These are phyloP conservation scores for Cossypha polioptera DNA, from an alignment of 2,797 vertebrate species.

Conservation along the genomic window DNA sequence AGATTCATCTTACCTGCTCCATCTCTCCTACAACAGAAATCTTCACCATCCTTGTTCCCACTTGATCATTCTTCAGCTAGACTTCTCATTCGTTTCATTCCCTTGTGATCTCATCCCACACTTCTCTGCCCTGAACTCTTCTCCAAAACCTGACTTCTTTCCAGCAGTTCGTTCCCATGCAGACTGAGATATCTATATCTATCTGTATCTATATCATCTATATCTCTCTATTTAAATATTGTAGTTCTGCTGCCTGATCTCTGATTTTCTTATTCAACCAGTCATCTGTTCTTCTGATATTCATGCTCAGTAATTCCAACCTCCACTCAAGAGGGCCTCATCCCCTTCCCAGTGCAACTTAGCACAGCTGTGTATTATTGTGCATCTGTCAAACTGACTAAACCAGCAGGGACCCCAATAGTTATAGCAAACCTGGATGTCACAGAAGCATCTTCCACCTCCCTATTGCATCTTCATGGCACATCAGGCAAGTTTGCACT, in stretches of 20 bases:
- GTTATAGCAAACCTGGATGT: background rate
- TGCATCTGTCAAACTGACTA: background rate
- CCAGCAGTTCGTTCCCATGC: background rate
- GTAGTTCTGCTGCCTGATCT: background rate
- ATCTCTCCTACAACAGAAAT: background rate
- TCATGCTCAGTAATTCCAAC: background rate
- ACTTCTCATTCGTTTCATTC: background rate
- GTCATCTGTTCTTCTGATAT: background rate
- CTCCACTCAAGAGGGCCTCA: background rate
- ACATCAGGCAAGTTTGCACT: accelerated
- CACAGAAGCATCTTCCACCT: background rate
- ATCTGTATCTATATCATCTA: no score
- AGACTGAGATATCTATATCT: background rate
- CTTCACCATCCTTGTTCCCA: background rate
- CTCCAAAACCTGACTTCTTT: background rate
- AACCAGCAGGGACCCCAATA: background rate
- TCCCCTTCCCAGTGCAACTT: background rate
- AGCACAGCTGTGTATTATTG: background rate
- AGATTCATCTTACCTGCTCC: background rate
- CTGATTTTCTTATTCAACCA: background rate
- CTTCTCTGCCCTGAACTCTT: background rate
- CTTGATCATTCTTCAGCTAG: background rate
- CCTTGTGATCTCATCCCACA: background rate
- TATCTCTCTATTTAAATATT: background rate
- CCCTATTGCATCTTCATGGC: background rate